Evolutionary conservation across 2,797 vertebrate species (phyloP), one percentile per base, ranked within the genome.

Genomic region (Botia almorhae): DNA sequence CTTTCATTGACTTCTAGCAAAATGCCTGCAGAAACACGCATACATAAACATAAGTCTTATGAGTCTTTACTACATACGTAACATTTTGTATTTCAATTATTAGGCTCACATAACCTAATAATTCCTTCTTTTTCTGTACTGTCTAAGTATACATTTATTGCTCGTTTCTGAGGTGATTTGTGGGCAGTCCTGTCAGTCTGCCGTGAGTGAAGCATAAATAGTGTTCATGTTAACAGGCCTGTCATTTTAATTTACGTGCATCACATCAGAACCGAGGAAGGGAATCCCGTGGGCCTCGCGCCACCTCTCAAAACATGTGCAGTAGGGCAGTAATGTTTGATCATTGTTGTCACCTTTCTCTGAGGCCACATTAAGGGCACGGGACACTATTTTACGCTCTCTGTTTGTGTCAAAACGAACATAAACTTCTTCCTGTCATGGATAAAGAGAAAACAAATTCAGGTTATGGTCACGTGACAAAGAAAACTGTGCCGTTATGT

Each of bases 351-450:
- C 79, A 85, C 81, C 79, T 81, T 81, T 78, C 61, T 81, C 81
- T 39, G 61, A 74, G 26, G 78, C 43, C 63, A 36, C 69, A 46
- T 80, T 80, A 73, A 78, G 56, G 12, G 65, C 60, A 72, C 71
- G 65, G 26, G 56, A 73, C 50, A 74, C 56, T 69, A 69, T 60
- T 61, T 85, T 87, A 23, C 72, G 36, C n/a, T 86, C 81, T 84
- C 69, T 61, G 51, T 70, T 73, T 55, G 73, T 51, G 69, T 84
- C 83, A 43, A 87, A 48, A 12, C 81, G 74, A 74, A 87, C 73
- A 69, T 86, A 87, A 19, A 87, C 83, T 78, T 87, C 84, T 56
- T 87, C 86, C 86, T 87, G 76, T 43, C 19, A 71, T 33, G 36
- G 26, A 51, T n/a, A 63, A 19, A 58, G 12, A 50, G 3, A 67